A percentile compares a stretch with the other conserved stretches of the same genome.
phyloP scores from a whole-genome alignment of 2,888 invertebrate species.

The Nasonovia ribisnigri region DNA sequence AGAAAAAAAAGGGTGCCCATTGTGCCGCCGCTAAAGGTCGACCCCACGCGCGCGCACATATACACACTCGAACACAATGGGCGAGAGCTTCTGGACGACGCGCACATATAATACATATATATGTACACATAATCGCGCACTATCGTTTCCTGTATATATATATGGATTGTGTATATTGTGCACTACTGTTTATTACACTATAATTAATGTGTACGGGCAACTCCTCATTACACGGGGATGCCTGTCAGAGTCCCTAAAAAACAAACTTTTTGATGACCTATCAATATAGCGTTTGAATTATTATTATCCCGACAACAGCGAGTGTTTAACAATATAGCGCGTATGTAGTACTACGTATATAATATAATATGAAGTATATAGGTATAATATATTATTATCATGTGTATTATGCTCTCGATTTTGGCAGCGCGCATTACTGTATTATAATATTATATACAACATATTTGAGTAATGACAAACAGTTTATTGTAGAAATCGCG shows the following conservation, averaged over 20 bases:
- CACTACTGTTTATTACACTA: constrained; percentile 59
- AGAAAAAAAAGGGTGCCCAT: constrained; percentile 31
- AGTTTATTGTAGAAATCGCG: neutral
- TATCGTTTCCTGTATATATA: constrained; percentile 47
- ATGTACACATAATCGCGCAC: neutral
- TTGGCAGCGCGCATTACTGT: neutral
- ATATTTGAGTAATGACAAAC: neutral
- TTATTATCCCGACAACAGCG: neutral
- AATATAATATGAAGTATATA: neutral
- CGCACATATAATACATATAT: neutral
- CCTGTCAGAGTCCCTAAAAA: constrained; percentile 57
- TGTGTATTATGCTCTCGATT: neutral
- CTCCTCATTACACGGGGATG: constrained; percentile 39
- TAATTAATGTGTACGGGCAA: constrained; percentile 50
- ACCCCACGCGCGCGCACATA: constrained; percentile 26
- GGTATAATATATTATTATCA: neutral
- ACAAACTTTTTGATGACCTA: constrained; percentile 56
- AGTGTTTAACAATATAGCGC: neutral
- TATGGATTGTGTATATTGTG: neutral
- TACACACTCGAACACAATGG: constrained; percentile 54
- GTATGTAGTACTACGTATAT: no score
- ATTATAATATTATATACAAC: neutral
- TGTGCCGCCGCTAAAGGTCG: constrained; percentile 40
- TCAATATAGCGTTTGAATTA: constrained; percentile 29
- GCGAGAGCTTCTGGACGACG: constrained; percentile 46